A percentile compares a stretch with the other conserved stretches of the same genome.
These are phyloP conservation scores for Girardia tigrina DNA, from an alignment of 2,888 invertebrate species.

Conservation along the genomic window DNA sequence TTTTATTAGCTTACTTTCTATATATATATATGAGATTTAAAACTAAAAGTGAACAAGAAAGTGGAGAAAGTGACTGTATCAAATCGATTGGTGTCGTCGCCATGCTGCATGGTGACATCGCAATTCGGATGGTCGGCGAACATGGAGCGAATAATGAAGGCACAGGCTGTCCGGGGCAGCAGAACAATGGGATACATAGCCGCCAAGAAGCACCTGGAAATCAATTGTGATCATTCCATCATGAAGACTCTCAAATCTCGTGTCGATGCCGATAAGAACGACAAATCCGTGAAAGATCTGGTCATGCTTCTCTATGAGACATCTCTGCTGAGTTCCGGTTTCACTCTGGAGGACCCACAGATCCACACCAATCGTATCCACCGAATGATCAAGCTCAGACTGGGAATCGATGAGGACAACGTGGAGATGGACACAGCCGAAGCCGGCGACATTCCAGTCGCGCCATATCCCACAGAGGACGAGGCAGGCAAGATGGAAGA, in stretches of 20 bases:
- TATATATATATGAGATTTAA: too few relatives aligned
- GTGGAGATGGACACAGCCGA: slow-evolving; percentile 4
- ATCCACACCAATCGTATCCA: slow-evolving; percentile 81
- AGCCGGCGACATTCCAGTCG: slow-evolving; percentile 29
- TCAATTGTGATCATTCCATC: slow-evolving; percentile 88
- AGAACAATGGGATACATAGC: slow-evolving; percentile 99
- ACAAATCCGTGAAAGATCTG: slow-evolving; percentile 92
- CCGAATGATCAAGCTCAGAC: slow-evolving; percentile 64
- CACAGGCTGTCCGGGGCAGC: slow-evolving; percentile 84
- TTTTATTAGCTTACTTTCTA: too few relatives aligned
- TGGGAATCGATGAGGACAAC: slow-evolving; percentile 35
- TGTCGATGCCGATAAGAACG: slow-evolving; percentile 78
- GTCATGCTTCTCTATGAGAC: slow-evolving; percentile 90
- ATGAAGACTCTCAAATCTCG: slow-evolving; percentile 68
- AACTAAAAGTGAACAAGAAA: slow-evolving; percentile 92
- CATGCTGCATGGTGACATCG: slow-evolving; percentile 95
- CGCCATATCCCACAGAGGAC: slow-evolving; percentile 30
- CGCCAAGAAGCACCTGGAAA: slow-evolving; percentile 93
- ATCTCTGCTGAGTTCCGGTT: slow-evolving; percentile 83
- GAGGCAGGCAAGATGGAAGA: slow-evolving; percentile 37
- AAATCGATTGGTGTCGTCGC: slow-evolving; percentile 85
- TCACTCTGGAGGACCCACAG: slow-evolving; percentile 77
- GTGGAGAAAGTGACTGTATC: slow-evolving; percentile 91
- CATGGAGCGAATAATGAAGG: slow-evolving; percentile 99
- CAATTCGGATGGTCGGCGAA: slow-evolving; percentile 99